phyloP scores from a whole-genome alignment of 2,797 vertebrate species.

The Ctenopoma multispine region DNA sequence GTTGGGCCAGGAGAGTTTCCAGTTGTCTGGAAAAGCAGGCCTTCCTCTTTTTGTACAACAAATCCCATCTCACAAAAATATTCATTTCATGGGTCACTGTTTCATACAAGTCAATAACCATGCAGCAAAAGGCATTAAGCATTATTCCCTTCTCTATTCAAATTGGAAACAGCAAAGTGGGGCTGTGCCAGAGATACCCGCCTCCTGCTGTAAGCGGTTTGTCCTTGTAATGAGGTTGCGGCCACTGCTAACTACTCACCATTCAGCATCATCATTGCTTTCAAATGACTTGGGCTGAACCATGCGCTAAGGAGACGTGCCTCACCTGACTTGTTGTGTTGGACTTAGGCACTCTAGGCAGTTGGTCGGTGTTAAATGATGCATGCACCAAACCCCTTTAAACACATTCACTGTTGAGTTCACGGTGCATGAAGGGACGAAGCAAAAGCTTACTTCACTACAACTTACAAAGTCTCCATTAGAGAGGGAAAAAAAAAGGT shows the following conservation, averaged over 20 bases:
- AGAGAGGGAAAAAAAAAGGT: too few species aligned
- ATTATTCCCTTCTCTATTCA: conserved; percentile 71
- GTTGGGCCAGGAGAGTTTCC: conserved; percentile 25
- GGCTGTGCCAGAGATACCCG: conserved; percentile 68
- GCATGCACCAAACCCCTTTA: conserved; percentile 5
- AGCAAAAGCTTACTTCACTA: too few species aligned
- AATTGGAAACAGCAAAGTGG: conserved; percentile 70
- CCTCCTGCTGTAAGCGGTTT: conserved; percentile 61
- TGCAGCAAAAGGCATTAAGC: conserved; percentile 69
- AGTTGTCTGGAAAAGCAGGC: conserved; percentile 41
- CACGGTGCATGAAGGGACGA: not conserved
- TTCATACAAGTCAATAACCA: conserved; percentile 75
- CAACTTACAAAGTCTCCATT: not conserved
- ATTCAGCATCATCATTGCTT: conserved; percentile 63
- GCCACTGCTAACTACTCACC: conserved; percentile 65
- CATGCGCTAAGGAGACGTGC: conserved; percentile 53
- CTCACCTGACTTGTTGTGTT: conserved; percentile 60
- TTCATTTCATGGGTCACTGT: conserved; percentile 80
- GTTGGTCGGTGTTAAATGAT: conserved; percentile 33
- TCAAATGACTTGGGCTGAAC: conserved; percentile 65
- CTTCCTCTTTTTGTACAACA: conserved; percentile 60
- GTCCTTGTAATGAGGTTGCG: conserved; percentile 76
- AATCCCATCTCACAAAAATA: conserved; percentile 79
- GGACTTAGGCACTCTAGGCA: conserved; percentile 48
- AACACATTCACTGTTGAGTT: conserved; percentile 5